Base-by-base conservation (phyloP, 2,113 vertebrate species). In the Salvelinus fontinalis region DNA sequence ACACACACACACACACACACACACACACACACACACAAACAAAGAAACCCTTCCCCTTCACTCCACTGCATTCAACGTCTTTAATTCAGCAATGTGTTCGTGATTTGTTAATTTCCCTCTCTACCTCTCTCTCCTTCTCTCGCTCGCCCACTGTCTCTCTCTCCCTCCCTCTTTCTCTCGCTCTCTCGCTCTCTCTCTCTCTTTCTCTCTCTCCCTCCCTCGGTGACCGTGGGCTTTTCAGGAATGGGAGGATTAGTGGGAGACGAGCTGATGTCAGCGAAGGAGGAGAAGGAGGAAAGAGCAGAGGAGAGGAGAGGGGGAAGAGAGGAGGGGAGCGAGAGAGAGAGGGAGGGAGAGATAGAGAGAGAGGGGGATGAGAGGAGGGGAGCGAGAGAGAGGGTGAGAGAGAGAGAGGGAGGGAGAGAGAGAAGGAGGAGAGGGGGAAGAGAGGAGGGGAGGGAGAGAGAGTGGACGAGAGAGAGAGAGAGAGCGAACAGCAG, bases 191-290 rank as follows among this genome's bases (percentile, higher is more conserved):
- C 68, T 44, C 71, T 44, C 76, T 18, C 62, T 67, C 70, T 0
- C 67, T 69, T n/a, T n/a, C 31, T 3, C 29, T 13, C 81, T 74
- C 84, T 80, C 81, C 86, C 87, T 86, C 64, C 66, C 48, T 75
- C 18, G 5, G 80, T 78, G 67, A 68, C 75, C 59, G 29, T 60
- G 49, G 67, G 70, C 87, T 91, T 93, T 92, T 91, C 88, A 89
- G 91, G 86, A 90, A 91, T 78, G 84, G 83, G 86, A 85, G 91
- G 93, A 94, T 94, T 93, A 94, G 85, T 31, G 74, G 79, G 77
- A 89, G 89, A 90, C 83, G 81, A 90, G 91, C 83, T 88, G 82
- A 89, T 91, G 93, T 91, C 90, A 89, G 90, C 85, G 44, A 86
- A 88, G 85, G 86, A 83, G 87, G 86, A 13, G 68, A 83, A 82